Percentiles rank a stretch among this genome's conserved stretches.
Evolutionary conservation across 2,888 invertebrate species (phyloP).

Genomic region (Ennomos fuscantarius): DNA sequence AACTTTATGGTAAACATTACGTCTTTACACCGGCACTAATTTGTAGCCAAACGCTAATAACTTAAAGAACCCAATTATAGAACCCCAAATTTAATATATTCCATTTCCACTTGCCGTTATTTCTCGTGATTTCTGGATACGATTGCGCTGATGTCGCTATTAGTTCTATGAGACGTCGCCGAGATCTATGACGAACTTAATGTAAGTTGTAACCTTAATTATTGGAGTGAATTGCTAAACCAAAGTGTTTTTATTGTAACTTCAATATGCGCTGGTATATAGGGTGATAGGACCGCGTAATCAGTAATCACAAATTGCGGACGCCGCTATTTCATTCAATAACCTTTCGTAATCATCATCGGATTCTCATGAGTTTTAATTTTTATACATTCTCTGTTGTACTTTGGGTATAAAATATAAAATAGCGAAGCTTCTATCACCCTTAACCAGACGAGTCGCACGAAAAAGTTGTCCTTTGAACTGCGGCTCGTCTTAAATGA

Average conservation of each 20-base stretch:
- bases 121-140: background rate
- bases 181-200: conserved; percentile 12
- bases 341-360: too few species aligned
- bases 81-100: too few species aligned
- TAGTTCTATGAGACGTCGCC: conserved; percentile 3
- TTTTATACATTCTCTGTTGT: background rate
- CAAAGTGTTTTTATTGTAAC: conserved; percentile 3
- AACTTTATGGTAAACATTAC: background rate
- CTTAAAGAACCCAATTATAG: too few species aligned
- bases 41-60: background rate
- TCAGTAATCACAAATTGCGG: background rate
- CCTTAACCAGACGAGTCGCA: conserved; percentile 2
- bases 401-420: background rate
- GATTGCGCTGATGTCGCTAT: too few species aligned
- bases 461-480: background rate
- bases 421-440: conserved; percentile 16
- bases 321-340: background rate
- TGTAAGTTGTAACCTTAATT: conserved; percentile 18
- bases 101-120: background rate
- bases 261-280: conserved; percentile 19
- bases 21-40: background rate
- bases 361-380: background rate
- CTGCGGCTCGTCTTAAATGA: conserved; percentile 7
- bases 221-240: conserved; percentile 11
- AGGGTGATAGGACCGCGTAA: conserved; percentile 14